Conservation (phyloP, 2,888 invertebrate genomes). For the Stegana nigrithorax region DNA sequence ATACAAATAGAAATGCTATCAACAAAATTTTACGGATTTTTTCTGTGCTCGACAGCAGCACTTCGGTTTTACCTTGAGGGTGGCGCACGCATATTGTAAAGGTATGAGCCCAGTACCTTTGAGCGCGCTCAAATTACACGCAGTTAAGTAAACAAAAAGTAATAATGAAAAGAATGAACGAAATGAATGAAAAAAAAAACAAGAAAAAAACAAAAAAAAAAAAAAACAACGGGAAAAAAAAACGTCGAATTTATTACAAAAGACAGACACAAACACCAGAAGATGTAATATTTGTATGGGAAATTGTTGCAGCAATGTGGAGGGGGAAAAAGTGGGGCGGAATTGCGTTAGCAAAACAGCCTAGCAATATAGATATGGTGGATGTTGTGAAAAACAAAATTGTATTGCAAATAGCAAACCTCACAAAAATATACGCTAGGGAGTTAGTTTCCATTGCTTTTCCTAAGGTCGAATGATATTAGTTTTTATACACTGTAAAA, state of each 20-base stretch:
- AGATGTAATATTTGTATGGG: constrained; percentile 23
- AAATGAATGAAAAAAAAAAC: constrained; percentile 19
- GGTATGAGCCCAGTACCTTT: too few relatives aligned
- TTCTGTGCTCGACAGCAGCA: neutral
- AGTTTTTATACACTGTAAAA: neutral
- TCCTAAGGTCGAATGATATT: neutral
- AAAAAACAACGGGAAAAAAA: constrained; percentile 19
- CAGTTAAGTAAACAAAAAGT: constrained; percentile 27
- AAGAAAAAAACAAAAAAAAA: neutral
- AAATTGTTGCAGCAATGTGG: constrained; percentile 14
- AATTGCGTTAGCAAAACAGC: too few relatives aligned
- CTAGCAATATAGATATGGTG: constrained; percentile 15
- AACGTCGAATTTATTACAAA: constrained; percentile 51
- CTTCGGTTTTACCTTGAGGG: constrained; percentile 13
- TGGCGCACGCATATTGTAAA: constrained; percentile 4
- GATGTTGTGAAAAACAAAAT: neutral
- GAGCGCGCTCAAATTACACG: constrained; percentile 49
- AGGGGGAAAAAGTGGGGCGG: too few relatives aligned
- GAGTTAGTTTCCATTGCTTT: constrained; percentile 2
- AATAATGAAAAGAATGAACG: constrained; percentile 18
- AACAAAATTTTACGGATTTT: constrained; percentile 10
- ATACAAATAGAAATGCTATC: constrained; percentile 11
- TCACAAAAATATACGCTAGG: constrained; percentile 1
- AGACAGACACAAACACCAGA: constrained; percentile 35
- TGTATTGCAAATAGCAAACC: neutral